phyloP scores from a whole-genome alignment of 2,113 vertebrate genomes.

The Phyllostomus discolor region DNA sequence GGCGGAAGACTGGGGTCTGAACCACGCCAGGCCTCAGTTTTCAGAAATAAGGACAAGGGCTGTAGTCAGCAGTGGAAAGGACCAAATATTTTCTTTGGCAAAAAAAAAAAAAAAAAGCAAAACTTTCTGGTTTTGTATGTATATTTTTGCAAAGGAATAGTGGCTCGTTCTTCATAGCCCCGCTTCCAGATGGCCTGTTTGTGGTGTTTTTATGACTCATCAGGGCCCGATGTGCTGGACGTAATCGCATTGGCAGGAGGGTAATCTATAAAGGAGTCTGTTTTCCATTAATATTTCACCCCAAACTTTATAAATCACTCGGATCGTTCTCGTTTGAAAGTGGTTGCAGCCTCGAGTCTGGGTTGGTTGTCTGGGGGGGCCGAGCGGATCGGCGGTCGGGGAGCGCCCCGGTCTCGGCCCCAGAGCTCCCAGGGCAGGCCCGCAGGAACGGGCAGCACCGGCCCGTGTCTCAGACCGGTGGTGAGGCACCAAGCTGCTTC shows the following conservation, averaged over 20 bases:
- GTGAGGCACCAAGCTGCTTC: fast-evolving
- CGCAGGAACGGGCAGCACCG: fast-evolving
- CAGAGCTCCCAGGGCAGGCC: fast-evolving
- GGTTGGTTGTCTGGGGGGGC: neutral
- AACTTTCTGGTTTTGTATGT: neutral
- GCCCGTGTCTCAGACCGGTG: no score
- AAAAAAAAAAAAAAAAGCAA: neutral
- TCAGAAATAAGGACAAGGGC: neutral
- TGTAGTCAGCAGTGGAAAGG: neutral
- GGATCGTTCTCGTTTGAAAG: neutral
- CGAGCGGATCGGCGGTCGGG: fast-evolving
- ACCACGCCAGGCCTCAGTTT: fast-evolving
- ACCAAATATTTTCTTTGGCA: neutral
- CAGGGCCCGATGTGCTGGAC: neutral
- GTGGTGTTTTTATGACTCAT: neutral
- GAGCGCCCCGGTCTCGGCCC: neutral
- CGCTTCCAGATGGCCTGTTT: neutral
- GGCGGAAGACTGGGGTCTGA: fast-evolving
- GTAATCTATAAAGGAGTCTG: neutral
- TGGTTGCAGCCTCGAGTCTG: neutral
- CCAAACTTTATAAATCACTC: neutral
- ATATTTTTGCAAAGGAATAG: neutral
- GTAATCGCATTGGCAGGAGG: neutral
- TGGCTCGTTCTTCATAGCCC: neutral
- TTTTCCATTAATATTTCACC: slow-evolving; percentile 25